Percentiles rank a stretch among this genome's conserved stretches.
Conservation (phyloP, 2,888 invertebrate genomes). For the Rapana venosa region DNA sequence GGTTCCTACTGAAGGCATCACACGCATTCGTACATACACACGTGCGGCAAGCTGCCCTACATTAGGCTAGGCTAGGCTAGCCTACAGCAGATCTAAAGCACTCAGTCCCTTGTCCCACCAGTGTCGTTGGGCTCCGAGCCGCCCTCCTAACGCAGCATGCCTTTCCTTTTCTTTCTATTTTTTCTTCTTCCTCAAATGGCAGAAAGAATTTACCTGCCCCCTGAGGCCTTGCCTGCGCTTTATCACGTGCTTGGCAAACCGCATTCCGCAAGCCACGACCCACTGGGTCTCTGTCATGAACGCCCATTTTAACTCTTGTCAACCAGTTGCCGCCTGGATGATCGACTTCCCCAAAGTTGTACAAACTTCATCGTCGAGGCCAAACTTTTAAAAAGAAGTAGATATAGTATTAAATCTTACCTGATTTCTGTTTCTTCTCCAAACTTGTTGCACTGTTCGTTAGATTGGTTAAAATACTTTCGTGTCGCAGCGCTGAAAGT, state of each 20-base stretch:
- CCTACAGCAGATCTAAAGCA: background rate
- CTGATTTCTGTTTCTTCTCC: conserved; percentile 20
- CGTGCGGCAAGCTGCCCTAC: conserved; percentile 18
- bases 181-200: background rate
- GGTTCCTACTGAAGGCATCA: background rate
- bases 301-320: conserved; percentile 1
- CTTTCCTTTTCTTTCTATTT: background rate
- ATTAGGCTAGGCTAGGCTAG: too few relatives aligned
- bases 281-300: background rate
- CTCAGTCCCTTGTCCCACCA: background rate
- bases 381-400: background rate
- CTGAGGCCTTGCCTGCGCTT: background rate
- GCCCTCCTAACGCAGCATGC: background rate
- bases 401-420: background rate
- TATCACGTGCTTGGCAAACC: conserved; percentile 13
- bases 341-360: background rate
- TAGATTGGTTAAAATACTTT: background rate
- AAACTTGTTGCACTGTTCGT: background rate
- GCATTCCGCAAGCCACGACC: conserved; percentile 19
- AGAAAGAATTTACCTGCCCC: background rate
- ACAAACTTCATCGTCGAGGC: conserved; percentile 2
- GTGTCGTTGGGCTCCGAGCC: background rate
- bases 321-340: conserved; percentile 13
- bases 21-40: background rate
- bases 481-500: background rate